Percentiles rank a stretch among this genome's conserved stretches.
Conservation (phyloP, 2,888 invertebrate species). For the Troides oblongomaculatus region DNA sequence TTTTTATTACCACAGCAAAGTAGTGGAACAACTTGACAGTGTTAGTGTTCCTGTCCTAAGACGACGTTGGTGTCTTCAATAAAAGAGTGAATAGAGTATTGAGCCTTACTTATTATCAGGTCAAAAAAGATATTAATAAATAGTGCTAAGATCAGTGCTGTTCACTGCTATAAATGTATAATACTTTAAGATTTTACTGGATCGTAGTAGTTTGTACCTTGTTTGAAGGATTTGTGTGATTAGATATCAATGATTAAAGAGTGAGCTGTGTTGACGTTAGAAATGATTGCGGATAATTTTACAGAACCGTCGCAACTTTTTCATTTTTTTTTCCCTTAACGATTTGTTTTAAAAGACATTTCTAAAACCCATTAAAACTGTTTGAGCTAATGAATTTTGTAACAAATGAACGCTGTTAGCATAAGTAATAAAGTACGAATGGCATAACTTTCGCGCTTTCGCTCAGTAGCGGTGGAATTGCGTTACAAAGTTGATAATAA, state of each 20-base stretch:
- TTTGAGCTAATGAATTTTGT: conserved; percentile 10
- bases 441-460: conserved; percentile 8
- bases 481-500: conserved; percentile 19
- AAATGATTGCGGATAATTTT: background rate
- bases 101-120: no score
- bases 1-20: no score
- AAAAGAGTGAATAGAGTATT: no score
- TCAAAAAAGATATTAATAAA: no score
- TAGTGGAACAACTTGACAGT: no score
- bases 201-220: no score
- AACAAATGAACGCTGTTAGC: conserved; percentile 13
- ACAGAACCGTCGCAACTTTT: background rate
- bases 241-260: background rate
- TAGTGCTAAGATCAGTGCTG: no score
- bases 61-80: no score
- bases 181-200: no score
- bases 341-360: background rate
- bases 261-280: background rate
- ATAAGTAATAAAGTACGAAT: conserved; percentile 6
- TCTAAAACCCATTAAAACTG: background rate
- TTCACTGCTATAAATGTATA: no score
- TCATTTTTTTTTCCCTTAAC: background rate
- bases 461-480: conserved; percentile 8
- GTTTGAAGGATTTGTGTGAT: background rate
- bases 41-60: no score